Evolutionary conservation across 2,113 vertebrate genomes (phyloP).

Genomic region (Nannospalax galili): DNA sequence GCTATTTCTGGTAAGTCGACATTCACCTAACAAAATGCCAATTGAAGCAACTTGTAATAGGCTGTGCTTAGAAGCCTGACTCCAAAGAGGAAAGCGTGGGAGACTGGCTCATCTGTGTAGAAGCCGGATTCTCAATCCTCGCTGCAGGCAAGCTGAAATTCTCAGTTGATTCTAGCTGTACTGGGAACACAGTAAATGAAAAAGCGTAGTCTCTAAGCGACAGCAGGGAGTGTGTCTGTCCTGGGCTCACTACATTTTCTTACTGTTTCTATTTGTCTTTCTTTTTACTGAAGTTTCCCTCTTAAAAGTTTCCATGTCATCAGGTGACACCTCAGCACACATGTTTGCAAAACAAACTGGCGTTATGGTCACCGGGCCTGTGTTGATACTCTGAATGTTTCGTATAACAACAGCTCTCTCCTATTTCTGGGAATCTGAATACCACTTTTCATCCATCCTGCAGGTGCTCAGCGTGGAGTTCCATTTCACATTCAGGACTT

Average conservation of each 20-base stretch:
- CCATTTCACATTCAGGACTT: neutral
- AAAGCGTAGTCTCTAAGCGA: neutral
- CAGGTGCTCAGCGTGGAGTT: conserved; percentile 34
- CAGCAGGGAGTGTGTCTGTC: no score
- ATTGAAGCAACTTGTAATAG: conserved; percentile 70
- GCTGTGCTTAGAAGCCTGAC: conserved; percentile 55
- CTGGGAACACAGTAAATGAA: neutral
- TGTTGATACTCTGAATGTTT: neutral
- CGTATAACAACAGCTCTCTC: neutral
- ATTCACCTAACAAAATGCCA: conserved; percentile 75
- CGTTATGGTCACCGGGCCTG: neutral
- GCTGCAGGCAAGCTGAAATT: conserved; percentile 17
- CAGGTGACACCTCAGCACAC: neutral
- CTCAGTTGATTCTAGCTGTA: neutral
- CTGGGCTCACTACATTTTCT: neutral
- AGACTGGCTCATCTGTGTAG: neutral
- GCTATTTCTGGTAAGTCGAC: conserved; percentile 71
- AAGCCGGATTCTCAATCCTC: conserved; percentile 27
- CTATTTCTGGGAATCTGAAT: neutral
- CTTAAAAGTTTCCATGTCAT: neutral
- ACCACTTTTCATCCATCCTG: neutral
- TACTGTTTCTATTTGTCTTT: neutral
- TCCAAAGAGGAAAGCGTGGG: conserved; percentile 35
- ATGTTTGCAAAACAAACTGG: neutral
- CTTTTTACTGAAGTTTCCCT: neutral